These are phyloP conservation scores for Trachelus tabidus DNA, from an alignment of 2,888 invertebrate genomes.

Conservation along the genomic window DNA sequence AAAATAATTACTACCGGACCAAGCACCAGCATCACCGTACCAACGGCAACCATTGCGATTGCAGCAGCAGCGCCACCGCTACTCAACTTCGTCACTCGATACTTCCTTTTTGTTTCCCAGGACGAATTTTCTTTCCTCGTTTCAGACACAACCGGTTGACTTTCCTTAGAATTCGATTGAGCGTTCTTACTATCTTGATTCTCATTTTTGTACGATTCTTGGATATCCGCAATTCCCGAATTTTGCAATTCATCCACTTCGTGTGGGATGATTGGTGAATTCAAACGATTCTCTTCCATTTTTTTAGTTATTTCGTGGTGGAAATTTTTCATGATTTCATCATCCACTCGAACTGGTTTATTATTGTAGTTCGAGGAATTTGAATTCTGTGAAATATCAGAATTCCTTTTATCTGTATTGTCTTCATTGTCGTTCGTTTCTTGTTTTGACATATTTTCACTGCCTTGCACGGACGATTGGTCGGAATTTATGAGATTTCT, in stretches of 20 bases:
- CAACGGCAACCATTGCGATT: constrained; percentile 50
- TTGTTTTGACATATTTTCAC: not conserved
- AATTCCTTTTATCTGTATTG: not conserved
- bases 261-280: not conserved
- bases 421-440: not conserved
- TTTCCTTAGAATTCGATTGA: not conserved
- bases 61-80: constrained; percentile 48
- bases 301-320: not conserved
- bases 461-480: not conserved
- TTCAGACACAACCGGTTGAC: not conserved
- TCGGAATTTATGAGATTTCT: not conserved
- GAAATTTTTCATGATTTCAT: not conserved
- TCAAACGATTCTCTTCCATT: not conserved
- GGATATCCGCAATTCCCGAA: not conserved
- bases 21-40: constrained; percentile 49
- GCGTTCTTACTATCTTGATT: not conserved
- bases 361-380: not conserved
- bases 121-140: not conserved
- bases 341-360: not conserved
- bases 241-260: not conserved
- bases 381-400: not conserved
- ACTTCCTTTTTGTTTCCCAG: constrained; percentile 21
- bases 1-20: constrained; percentile 51
- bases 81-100: constrained; percentile 24
- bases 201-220: not conserved